phyloP scores from a whole-genome alignment of 2,888 invertebrate species.

The Chorisops tibialis region DNA sequence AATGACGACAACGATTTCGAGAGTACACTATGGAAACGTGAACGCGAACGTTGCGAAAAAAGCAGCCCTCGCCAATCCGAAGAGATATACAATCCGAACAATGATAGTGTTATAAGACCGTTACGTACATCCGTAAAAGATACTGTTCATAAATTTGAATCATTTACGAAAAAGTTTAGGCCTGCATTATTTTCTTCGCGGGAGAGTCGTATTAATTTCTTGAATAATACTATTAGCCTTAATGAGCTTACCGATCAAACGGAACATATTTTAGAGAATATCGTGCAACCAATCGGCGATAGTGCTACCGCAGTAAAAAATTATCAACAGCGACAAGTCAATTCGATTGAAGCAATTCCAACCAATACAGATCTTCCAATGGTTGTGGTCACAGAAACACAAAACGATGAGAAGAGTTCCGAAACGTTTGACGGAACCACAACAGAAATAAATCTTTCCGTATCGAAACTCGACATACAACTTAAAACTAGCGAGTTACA shows the following conservation, averaged over 20 bases:
- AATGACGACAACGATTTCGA: constrained; percentile 24
- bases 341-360: no score
- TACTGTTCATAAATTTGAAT: constrained; percentile 32
- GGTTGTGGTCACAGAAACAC: no score
- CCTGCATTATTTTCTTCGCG: no score
- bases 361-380: no score
- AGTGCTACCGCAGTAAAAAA: no score
- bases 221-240: no score
- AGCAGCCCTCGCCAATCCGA: background rate
- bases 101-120: constrained; percentile 23
- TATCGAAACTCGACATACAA: background rate
- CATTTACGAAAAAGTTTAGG: constrained; percentile 8
- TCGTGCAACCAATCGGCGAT: no score
- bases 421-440: constrained; percentile 6
- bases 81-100: background rate
- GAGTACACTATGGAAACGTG: constrained; percentile 29
- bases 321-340: no score
- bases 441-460: background rate
- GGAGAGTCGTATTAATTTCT: no score
- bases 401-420: no score
- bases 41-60: constrained; percentile 27
- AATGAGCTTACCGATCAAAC: no score
- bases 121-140: constrained; percentile 31
- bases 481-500: background rate
- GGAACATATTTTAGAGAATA: no score